These are phyloP conservation scores for Pseudomugil tenellus DNA, from an alignment of 2,797 vertebrate genomes.

Conservation along the genomic window DNA sequence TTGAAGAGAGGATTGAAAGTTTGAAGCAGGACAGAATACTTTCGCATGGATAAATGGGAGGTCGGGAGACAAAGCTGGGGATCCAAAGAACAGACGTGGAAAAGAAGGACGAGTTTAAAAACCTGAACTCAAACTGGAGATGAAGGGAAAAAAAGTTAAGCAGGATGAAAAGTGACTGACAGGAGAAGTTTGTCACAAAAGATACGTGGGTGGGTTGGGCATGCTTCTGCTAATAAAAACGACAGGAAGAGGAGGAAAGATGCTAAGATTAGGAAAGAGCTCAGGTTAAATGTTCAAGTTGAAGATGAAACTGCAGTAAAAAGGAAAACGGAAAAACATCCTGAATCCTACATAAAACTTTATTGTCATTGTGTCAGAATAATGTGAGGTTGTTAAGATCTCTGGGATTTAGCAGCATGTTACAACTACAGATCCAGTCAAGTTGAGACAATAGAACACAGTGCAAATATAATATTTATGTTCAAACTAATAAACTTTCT, in stretches of 20 bases:
- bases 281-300: neutral
- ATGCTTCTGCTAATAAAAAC: neutral
- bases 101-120: neutral
- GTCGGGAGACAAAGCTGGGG: neutral
- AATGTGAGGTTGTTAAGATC: no score
- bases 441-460: no score
- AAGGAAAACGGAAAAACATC: neutral
- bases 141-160: neutral
- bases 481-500: no score
- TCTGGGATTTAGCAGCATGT: no score
- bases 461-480: no score
- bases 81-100: neutral
- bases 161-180: neutral
- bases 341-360: no score
- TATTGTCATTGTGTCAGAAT: no score
- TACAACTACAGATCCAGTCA: no score
- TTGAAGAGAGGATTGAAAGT: no score
- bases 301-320: neutral
- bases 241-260: neutral
- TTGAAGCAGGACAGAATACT: no score
- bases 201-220: neutral
- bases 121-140: neutral
- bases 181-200: no score
- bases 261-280: neutral
- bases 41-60: no score